These are phyloP conservation scores for Motacilla tschutschensis DNA, from an alignment of 2,113 vertebrate species.

Conservation along the genomic window DNA sequence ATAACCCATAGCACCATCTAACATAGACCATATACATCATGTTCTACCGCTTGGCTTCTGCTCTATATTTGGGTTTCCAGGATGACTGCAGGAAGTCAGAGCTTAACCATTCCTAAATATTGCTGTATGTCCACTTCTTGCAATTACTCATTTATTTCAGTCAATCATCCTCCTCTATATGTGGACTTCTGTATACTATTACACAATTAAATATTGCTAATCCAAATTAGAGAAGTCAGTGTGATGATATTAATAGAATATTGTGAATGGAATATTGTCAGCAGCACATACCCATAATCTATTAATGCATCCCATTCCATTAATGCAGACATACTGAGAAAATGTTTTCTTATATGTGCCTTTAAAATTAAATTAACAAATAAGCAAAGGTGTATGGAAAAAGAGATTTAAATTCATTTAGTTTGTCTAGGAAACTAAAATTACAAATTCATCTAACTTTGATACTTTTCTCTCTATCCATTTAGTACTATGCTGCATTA, in stretches of 20 bases:
- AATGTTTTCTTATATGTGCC: not conserved
- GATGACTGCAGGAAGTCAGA: not conserved
- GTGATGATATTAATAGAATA: not conserved
- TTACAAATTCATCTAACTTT: not conserved
- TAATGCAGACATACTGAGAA: not conserved
- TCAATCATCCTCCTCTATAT: not conserved
- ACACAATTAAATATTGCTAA: not conserved
- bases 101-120: not conserved
- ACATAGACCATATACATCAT: not conserved
- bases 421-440: not conserved
- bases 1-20: not conserved
- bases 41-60: not conserved
- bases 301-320: not conserved
- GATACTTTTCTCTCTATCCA: not conserved
- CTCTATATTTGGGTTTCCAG: not conserved
- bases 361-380: not conserved
- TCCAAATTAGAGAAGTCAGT: not conserved
- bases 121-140: not conserved
- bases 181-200: not conserved
- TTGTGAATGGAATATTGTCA: not conserved
- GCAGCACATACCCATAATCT: not conserved
- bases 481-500: not conserved
- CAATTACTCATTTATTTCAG: not conserved
- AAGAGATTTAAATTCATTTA: not conserved
- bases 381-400: not conserved